A percentile compares a stretch with the other conserved stretches of the same genome.
Conservation (phyloP, 2,797 vertebrate genomes). For the Micrastur ruficollis region DNA sequence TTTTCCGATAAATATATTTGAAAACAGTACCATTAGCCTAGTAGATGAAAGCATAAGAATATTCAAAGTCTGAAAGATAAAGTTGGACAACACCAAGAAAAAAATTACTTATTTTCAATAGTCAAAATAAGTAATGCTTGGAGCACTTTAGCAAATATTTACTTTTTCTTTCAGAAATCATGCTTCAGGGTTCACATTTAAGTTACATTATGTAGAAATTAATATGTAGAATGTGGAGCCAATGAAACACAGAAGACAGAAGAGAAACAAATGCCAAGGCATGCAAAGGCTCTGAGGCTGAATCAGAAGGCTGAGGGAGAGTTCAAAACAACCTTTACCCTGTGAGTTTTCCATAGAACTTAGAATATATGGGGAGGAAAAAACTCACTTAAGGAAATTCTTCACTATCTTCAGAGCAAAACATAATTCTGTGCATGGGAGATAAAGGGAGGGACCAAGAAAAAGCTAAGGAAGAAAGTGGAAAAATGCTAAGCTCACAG, state of each 20-base stretch:
- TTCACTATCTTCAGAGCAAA: neutral
- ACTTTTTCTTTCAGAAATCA: neutral
- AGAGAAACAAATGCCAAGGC: neutral
- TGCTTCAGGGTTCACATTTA: neutral
- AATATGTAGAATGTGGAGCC: neutral
- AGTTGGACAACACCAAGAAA: neutral
- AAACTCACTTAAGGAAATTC: neutral
- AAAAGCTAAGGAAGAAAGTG: neutral
- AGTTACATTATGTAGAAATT: neutral
- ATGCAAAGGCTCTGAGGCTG: neutral
- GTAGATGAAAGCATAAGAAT: neutral
- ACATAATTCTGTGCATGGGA: neutral
- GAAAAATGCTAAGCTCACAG: neutral
- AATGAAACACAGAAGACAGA: neutral
- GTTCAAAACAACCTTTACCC: neutral
- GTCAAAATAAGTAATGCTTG: neutral
- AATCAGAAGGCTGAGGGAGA: neutral
- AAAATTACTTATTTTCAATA: neutral
- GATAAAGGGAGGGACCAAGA: neutral
- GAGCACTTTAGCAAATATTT: neutral
- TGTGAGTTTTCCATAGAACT: neutral
- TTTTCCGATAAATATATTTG: neutral
- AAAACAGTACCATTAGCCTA: neutral
- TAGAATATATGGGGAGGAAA: neutral
- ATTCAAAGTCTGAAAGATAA: neutral